Percentiles rank a stretch among this genome's conserved stretches.
Conservation (phyloP, 2,797 vertebrate genomes). For the Acanthurus leucopareius region DNA sequence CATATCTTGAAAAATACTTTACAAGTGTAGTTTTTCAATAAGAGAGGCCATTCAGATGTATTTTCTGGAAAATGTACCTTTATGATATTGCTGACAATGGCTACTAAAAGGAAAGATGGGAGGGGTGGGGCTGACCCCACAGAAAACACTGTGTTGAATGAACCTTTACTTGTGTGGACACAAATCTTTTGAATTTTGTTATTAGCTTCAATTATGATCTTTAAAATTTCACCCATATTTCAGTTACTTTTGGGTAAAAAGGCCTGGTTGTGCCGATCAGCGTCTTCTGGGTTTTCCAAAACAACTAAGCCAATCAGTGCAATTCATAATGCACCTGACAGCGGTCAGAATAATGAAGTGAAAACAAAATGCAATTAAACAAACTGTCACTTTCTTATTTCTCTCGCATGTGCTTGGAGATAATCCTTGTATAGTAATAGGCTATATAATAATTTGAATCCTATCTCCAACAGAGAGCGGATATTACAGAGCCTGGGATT, state of each 20-base stretch:
- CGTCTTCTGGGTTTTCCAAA: background rate
- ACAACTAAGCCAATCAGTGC: slow-evolving; percentile 1
- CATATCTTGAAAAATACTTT: too few relatives aligned
- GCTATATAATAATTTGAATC: background rate
- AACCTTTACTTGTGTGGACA: background rate
- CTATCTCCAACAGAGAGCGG: background rate
- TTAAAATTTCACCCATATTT: background rate
- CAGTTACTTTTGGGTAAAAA: slow-evolving; percentile 4
- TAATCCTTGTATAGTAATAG: background rate
- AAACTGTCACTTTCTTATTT: background rate
- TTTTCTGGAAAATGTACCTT: too few relatives aligned
- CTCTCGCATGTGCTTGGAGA: background rate
- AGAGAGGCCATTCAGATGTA: too few relatives aligned
- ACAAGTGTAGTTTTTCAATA: too few relatives aligned
- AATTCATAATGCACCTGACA: background rate
- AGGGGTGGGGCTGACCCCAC: too few relatives aligned
- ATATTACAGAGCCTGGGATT: slow-evolving; percentile 6
- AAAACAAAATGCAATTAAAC: background rate
- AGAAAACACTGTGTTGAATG: too few relatives aligned
- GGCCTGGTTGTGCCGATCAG: background rate
- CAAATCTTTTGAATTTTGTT: slow-evolving; percentile 8
- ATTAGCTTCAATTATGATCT: background rate
- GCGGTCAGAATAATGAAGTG: background rate
- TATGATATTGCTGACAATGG: background rate
- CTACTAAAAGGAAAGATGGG: too few relatives aligned